Evolutionary conservation across 2,888 invertebrate genomes (phyloP).

Genomic region (Hymenopus coronatus): DNA sequence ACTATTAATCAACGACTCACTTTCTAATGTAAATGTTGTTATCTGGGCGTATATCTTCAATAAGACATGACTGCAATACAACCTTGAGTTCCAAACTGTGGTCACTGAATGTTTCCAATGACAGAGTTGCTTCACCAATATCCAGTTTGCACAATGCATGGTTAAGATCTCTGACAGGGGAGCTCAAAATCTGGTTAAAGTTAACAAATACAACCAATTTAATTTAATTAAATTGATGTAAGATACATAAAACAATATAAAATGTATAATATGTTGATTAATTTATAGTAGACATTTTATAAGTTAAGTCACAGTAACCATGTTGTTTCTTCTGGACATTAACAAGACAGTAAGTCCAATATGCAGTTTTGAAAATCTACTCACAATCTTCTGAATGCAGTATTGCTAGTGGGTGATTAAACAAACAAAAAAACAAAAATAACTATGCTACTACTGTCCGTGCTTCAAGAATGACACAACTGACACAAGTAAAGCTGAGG

Average conservation of each 20-base stretch:
- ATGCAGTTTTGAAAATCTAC: too few relatives aligned
- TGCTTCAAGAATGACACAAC: too few relatives aligned
- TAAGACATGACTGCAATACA: slow-evolving; percentile 63
- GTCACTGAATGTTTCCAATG: slow-evolving; percentile 65
- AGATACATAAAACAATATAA: too few relatives aligned
- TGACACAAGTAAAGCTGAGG: too few relatives aligned
- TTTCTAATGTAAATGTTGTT: slow-evolving; percentile 58
- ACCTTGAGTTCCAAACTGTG: slow-evolving; percentile 66
- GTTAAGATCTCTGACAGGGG: slow-evolving; percentile 69
- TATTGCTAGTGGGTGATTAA: too few relatives aligned
- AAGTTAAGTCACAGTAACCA: too few relatives aligned
- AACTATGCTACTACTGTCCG: accelerated
- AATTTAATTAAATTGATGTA: neutral
- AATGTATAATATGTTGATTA: too few relatives aligned
- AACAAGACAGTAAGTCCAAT: too few relatives aligned
- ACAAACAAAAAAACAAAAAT: too few relatives aligned
- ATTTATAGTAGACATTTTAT: too few relatives aligned
- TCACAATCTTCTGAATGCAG: too few relatives aligned
- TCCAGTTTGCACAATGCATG: slow-evolving; percentile 68
- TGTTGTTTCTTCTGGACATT: too few relatives aligned
- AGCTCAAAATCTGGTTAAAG: slow-evolving; percentile 54
- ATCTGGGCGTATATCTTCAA: slow-evolving; percentile 72
- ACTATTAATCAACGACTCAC: slow-evolving; percentile 45
- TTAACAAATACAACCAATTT: neutral
- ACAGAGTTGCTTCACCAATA: slow-evolving; percentile 63